Percentiles rank a stretch among this genome's conserved stretches.
Conservation (phyloP, 1,140 invertebrate species). For the Drosophila miranda region DNA sequence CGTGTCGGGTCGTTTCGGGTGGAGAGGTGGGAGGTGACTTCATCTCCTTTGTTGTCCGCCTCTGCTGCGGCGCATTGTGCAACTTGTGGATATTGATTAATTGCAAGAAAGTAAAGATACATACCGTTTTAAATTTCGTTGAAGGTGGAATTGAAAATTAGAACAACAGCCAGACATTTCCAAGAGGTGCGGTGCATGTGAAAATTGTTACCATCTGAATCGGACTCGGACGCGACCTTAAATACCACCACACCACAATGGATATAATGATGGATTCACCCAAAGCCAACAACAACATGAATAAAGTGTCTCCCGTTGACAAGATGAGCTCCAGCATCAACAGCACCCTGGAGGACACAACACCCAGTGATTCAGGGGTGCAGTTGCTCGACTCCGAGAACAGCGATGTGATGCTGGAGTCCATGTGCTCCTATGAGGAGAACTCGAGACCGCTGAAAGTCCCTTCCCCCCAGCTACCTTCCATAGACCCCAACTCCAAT, state of each 20-base stretch:
- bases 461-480: conserved; percentile 56
- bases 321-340: conserved; percentile 78
- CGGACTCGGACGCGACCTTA: too few species aligned
- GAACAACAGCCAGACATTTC: conserved; percentile 7
- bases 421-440: conserved; percentile 82
- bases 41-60: conserved; percentile 42
- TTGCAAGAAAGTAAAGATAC: conserved; percentile 67
- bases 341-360: conserved; percentile 78
- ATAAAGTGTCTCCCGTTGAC: conserved; percentile 52
- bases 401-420: conserved; percentile 83
- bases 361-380: conserved; percentile 83
- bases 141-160: conserved; percentile 13
- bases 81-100: conserved; percentile 73
- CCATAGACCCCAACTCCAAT: conserved; percentile 86
- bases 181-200: background rate
- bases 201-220: conserved; percentile 2
- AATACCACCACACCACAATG: conserved; percentile 44
- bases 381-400: conserved; percentile 84
- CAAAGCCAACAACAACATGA: conserved; percentile 56
- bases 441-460: conserved; percentile 12
- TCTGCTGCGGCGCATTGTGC: conserved; percentile 66
- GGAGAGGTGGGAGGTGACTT: conserved; percentile 31
- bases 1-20: background rate
- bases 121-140: conserved; percentile 25
- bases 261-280: conserved; percentile 73